These are phyloP conservation scores for Euglossa dilemma DNA, from an alignment of 1,140 invertebrate species.

Conservation along the genomic window DNA sequence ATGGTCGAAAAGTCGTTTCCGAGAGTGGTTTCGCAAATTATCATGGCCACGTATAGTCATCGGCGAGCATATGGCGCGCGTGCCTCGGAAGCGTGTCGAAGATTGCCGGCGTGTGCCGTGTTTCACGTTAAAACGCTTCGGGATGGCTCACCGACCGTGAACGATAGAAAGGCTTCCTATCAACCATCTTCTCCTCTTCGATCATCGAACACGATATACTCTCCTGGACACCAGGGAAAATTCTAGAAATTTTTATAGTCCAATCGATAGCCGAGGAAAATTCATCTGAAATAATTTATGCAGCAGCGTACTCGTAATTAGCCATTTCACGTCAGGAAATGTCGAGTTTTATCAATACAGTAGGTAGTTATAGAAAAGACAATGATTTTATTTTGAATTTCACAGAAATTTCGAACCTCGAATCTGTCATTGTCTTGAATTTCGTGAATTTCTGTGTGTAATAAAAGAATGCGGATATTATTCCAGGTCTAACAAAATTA, in stretches of 20 bases:
- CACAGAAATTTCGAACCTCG: too few relatives aligned
- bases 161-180: conserved; percentile 24
- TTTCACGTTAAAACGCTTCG: conserved; percentile 36
- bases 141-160: conserved; percentile 58
- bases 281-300: too few relatives aligned
- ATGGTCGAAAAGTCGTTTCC: conserved; percentile 57
- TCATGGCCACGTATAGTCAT: conserved; percentile 62
- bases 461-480: too few relatives aligned
- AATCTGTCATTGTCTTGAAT: too few relatives aligned
- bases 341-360: too few relatives aligned
- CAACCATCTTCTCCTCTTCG: conserved; percentile 27
- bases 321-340: too few relatives aligned
- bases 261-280: too few relatives aligned
- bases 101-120: conserved; percentile 67
- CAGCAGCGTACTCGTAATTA: too few relatives aligned
- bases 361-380: too few relatives aligned
- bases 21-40: conserved; percentile 74
- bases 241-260: background rate
- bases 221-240: background rate
- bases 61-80: conserved; percentile 67
- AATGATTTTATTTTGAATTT: too few relatives aligned
- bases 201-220: background rate
- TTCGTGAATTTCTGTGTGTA: too few relatives aligned
- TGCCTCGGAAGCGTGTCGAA: conserved; percentile 65
- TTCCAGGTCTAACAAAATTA: too few relatives aligned